These are phyloP conservation scores for Hepsetus odoe DNA, from an alignment of 2,113 vertebrate genomes.

Conservation along the genomic window DNA sequence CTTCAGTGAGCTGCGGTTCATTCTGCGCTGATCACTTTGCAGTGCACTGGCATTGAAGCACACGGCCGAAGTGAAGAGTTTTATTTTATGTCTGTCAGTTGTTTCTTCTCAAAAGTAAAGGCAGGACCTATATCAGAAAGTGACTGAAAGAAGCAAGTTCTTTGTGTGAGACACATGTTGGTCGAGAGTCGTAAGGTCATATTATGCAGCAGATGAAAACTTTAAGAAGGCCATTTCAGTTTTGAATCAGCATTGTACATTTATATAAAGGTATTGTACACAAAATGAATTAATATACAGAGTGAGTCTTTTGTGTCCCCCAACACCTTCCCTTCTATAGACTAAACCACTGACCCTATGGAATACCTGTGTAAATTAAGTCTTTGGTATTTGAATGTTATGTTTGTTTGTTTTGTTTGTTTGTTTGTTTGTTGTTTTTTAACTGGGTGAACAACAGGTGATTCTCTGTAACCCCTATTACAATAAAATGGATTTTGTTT, in stretches of 20 bases:
- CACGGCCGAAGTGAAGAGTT: slow-evolving; percentile 10
- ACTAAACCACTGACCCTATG: slow-evolving; percentile 78
- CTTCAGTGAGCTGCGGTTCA: neutral
- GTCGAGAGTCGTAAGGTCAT: slow-evolving; percentile 57
- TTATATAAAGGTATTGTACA: slow-evolving; percentile 55
- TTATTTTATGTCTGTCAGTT: slow-evolving; percentile 29
- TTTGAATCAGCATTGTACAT: slow-evolving; percentile 53
- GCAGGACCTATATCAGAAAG: slow-evolving; percentile 72
- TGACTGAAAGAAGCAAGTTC: slow-evolving; percentile 61
- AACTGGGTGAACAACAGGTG: slow-evolving; percentile 77
- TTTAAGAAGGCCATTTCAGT: slow-evolving; percentile 57
- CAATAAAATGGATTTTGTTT: slow-evolving; percentile 82
- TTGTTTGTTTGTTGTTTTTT: slow-evolving; percentile 67
- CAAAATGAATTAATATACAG: slow-evolving; percentile 68
- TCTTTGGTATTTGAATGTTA: slow-evolving; percentile 61
- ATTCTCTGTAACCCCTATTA: slow-evolving; percentile 80
- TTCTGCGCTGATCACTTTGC: slow-evolving; percentile 1
- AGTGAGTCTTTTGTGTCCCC: slow-evolving; percentile 56
- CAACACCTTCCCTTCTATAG: slow-evolving; percentile 55
- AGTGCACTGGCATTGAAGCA: slow-evolving; percentile 29
- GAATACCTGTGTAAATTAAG: slow-evolving; percentile 79
- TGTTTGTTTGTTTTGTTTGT: slow-evolving; percentile 68
- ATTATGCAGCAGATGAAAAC: slow-evolving; percentile 56
- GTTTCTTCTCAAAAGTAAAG: slow-evolving; percentile 53
- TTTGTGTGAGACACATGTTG: slow-evolving; percentile 63